phyloP scores from a whole-genome alignment of 1,140 invertebrate species.

The Drosophila athabasca region DNA sequence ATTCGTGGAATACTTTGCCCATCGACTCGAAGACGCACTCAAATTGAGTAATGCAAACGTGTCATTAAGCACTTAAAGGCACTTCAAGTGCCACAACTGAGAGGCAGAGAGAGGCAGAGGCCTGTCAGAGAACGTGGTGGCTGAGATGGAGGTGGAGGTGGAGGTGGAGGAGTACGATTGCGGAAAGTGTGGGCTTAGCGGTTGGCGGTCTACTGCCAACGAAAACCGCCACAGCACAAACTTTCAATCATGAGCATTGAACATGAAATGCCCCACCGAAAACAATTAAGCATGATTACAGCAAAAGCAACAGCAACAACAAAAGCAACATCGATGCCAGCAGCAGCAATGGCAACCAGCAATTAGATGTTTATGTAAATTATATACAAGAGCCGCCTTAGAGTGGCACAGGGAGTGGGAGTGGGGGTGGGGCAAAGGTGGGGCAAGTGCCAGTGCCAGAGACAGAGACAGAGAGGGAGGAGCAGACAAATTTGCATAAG shows the following conservation, averaged over 20 bases:
- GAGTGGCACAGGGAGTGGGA: background rate
- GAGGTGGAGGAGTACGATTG: constrained; percentile 11
- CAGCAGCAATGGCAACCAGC: constrained; percentile 62
- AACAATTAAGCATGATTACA: constrained; percentile 79
- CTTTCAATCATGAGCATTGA: constrained; percentile 75
- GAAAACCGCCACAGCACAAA: constrained; percentile 73
- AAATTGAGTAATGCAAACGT: constrained; percentile 75
- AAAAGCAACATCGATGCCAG: constrained; percentile 58
- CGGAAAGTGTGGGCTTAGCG: constrained; percentile 29
- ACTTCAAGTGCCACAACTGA: constrained; percentile 23
- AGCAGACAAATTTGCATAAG: constrained; percentile 66
- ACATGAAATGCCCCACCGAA: constrained; percentile 74
- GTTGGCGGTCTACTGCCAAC: constrained; percentile 54
- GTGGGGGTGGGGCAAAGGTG: background rate
- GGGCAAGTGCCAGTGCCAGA: background rate
- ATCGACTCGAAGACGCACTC: constrained; percentile 17
- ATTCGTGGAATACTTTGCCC: constrained; percentile 65
- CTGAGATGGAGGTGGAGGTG: background rate
- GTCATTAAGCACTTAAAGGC: constrained; percentile 78
- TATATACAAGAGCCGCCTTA: constrained; percentile 54
- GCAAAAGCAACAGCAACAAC: constrained; percentile 39
- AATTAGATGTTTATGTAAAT: constrained; percentile 81
- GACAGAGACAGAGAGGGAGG: constrained; percentile 32
- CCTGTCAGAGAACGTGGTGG: background rate
- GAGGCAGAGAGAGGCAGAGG: too few relatives aligned